Base-by-base conservation (phyloP, 92 coral and sea anemone genomes). In the Palythoa grandiflora region DNA sequence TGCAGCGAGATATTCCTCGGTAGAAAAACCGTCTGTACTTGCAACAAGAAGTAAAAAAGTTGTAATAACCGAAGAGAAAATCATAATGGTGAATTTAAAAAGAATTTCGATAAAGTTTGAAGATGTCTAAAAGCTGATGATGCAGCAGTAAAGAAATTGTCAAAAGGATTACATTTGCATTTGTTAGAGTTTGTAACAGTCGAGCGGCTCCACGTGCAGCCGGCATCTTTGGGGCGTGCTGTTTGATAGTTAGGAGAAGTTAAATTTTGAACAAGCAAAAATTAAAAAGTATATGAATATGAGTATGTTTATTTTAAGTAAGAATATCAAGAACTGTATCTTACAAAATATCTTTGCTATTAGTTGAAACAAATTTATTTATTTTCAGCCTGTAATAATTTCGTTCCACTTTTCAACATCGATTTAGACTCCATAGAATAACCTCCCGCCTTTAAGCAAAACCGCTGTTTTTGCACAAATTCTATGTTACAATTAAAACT, bases 151-250 rank as follows among this genome's bases (percentile, higher is more conserved):
- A 36, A n/a, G 63, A 77, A 77, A 3, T 36, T 28, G 38, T 16
- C 15, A 7, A 77, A 51, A 77, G 83, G 44, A 52, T 5, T 2
- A 51, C 19, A 51, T 77, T 77, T 77, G 68, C 68, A 77, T 77
- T 75, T 75, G 60, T 70, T 6, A 19, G 16, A 19, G 81, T 77
- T 77, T 53, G 83, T 57, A 77, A 77, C 83, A 77, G 20, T 77
- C 40, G 40, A 50, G 8, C 63, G 83, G 35, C n/a, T 77, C 83
- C 83, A 77, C 83, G 83, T 77, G 83, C 63, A 50, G 61, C 61
- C 17, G 14, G 59, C 59, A 3, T 1, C 40, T 15, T 51, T 21
- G 38, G 55, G 66, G 65, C 63, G 80, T 28, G 83, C 52, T 55
- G 65, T 13, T 15, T 11, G 15, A 50, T 16, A 7, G 37, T 77